Base-by-base conservation (phyloP, 2,888 invertebrate species). In the Chrysina gloriosa region DNA sequence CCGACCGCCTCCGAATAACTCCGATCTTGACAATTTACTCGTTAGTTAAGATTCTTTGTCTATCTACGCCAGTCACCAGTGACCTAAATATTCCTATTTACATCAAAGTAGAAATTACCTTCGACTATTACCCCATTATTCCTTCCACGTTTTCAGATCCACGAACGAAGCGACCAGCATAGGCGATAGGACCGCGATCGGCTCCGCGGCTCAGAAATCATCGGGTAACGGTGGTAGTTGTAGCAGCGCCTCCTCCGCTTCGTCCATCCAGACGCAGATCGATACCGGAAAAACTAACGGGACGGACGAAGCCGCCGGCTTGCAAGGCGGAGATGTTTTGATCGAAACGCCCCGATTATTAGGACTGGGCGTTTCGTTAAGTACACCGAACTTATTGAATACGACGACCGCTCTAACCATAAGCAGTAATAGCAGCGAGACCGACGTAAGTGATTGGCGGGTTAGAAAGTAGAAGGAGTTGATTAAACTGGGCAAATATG, bases 351-450 rank as follows among this genome's bases (percentile, higher is more conserved):
- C 78, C 1, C 67, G 75, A 52, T 65, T 77, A 68, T 69, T 81
- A 29, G 81, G 79, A n/a, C 70, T 84, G 42, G 80, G 79, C 6
- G 79, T 80, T 1, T 83, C 83, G 1, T 71, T 83, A 19, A 83
- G 84, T 64, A 82, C 83, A 0, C 84, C 84, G 0, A 82, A 84
- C 77, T 73, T 84, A 19, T 73, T 84, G 9, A 82, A 81, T 72
- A 77, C 82, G 1, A 74, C 81, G 3, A 76, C 79, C n/a, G 78
- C 81, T 0, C 75, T 81, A 19, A 82, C 83, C 73, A 81, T 82
- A 74, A 80, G 78, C 72, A 81, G 79, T 74, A 84, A 85, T 70
- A 86, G 84, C 66, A 82, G 82, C 25, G 77, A 77, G 29, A 69
- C 69, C 4, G 69, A 69, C 39, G 69, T 69, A 66, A 71, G 45